Conservation (phyloP, 1,140 invertebrate species). For the Zaprionus tsacasi region DNA sequence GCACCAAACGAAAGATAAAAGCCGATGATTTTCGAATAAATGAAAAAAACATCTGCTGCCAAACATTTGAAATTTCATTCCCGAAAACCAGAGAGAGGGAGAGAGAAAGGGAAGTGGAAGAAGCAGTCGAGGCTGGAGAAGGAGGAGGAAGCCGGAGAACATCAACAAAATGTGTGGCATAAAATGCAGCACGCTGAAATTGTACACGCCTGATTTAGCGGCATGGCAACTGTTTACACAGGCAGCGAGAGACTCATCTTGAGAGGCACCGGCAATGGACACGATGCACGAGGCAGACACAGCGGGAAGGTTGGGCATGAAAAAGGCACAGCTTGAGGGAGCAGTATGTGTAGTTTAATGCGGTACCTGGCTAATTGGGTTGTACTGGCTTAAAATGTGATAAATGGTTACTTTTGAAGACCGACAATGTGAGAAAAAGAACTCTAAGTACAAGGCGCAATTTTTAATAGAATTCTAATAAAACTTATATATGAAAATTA, state of each 20-base stretch:
- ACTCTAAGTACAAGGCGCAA: no score
- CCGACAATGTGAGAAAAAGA: background rate
- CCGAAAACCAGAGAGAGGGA: constrained; percentile 29
- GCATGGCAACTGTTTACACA: constrained; percentile 63
- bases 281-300: constrained; percentile 11
- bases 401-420: background rate
- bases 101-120: constrained; percentile 7
- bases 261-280: constrained; percentile 41
- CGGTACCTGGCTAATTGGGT: background rate
- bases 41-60: constrained; percentile 64
- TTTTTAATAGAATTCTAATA: background rate
- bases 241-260: constrained; percentile 41
- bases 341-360: background rate
- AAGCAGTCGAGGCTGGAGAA: constrained; percentile 11
- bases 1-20: constrained; percentile 58
- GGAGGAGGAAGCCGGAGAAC: constrained; percentile 15
- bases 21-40: constrained; percentile 56
- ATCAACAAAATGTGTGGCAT: constrained; percentile 58
- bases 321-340: background rate
- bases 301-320: constrained; percentile 16
- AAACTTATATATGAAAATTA: no score
- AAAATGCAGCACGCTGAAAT: constrained; percentile 62
- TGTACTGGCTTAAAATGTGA: background rate
- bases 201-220: constrained; percentile 65
- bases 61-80: constrained; percentile 61